phyloP scores from a whole-genome alignment of 2,888 invertebrate species.

The Seladonia tumulorum region DNA sequence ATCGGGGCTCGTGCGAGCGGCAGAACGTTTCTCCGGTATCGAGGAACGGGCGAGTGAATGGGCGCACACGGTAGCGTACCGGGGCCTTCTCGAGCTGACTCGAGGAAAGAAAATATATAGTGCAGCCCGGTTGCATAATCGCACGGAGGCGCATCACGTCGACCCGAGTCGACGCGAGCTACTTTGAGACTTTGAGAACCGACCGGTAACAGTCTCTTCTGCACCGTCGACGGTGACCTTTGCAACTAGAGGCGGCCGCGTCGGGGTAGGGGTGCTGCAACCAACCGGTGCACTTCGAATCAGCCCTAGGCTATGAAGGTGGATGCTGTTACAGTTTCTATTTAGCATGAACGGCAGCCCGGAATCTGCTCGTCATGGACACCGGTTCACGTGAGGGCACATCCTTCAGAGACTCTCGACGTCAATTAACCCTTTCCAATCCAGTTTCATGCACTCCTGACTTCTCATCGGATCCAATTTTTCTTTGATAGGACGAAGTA shows the following conservation, averaged over 20 bases:
- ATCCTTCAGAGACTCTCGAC: constrained; percentile 6
- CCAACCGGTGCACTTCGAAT: constrained; percentile 15
- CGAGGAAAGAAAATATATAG: constrained; percentile 70
- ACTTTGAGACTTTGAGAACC: constrained; percentile 42
- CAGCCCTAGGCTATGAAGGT: constrained; percentile 33
- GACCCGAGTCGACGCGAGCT: constrained; percentile 31
- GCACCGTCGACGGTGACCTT: constrained; percentile 63
- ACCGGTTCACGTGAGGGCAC: constrained; percentile 38
- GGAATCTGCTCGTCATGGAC: constrained; percentile 36
- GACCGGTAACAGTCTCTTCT: constrained; percentile 39
- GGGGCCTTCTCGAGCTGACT: constrained; percentile 43
- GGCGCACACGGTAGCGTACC: constrained; percentile 62
- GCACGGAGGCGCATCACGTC: constrained; percentile 60
- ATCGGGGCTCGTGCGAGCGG: constrained; percentile 19
- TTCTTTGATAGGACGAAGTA: not conserved
- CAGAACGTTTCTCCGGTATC: constrained; percentile 30
- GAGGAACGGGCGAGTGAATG: constrained; percentile 63
- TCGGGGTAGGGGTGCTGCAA: constrained; percentile 54
- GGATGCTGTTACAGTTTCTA: constrained; percentile 57
- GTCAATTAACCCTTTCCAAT: not conserved
- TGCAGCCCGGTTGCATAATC: constrained; percentile 68
- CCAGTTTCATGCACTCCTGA: no score
- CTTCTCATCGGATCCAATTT: no score
- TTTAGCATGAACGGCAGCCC: not conserved
- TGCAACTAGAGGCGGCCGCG: constrained; percentile 35